Percentiles rank a stretch among this genome's conserved stretches.
Evolutionary conservation across 2,113 vertebrate species (phyloP).

Genomic region (Typhlomys cinereus): DNA sequence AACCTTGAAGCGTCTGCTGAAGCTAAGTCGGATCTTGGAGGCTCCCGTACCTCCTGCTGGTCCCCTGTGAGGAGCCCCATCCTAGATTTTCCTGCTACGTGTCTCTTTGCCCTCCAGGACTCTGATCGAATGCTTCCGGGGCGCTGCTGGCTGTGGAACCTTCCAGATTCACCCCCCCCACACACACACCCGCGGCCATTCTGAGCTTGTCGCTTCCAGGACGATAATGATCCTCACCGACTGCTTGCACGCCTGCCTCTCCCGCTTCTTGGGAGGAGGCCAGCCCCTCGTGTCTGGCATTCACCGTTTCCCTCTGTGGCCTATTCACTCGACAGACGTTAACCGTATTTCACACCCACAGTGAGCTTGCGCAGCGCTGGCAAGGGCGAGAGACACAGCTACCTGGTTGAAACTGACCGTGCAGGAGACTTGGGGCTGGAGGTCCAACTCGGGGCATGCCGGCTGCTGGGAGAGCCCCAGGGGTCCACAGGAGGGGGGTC

Average conservation of each 20-base stretch:
- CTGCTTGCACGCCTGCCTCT: background rate
- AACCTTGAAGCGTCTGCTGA: conserved; percentile 17
- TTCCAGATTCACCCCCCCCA: background rate
- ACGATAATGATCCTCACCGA: background rate
- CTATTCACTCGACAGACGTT: background rate
- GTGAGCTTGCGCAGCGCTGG: background rate
- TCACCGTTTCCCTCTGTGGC: background rate
- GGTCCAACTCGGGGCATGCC: background rate
- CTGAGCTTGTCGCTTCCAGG: background rate
- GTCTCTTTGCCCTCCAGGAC: conserved; percentile 1
- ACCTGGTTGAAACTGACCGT: background rate
- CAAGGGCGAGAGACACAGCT: background rate
- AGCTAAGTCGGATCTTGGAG: background rate
- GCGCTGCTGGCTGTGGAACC: background rate
- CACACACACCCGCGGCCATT: too few species aligned
- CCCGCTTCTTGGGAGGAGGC: background rate
- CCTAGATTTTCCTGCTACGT: background rate
- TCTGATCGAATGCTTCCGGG: conserved; percentile 58
- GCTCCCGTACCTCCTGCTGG: background rate
- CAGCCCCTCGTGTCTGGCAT: background rate
- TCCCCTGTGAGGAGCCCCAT: background rate
- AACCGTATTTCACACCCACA: background rate
- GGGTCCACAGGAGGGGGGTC: background rate
- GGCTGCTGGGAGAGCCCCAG: too few species aligned
- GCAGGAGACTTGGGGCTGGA: background rate